phyloP scores from a whole-genome alignment of 2,113 vertebrate species.

The Motacilla alba region DNA sequence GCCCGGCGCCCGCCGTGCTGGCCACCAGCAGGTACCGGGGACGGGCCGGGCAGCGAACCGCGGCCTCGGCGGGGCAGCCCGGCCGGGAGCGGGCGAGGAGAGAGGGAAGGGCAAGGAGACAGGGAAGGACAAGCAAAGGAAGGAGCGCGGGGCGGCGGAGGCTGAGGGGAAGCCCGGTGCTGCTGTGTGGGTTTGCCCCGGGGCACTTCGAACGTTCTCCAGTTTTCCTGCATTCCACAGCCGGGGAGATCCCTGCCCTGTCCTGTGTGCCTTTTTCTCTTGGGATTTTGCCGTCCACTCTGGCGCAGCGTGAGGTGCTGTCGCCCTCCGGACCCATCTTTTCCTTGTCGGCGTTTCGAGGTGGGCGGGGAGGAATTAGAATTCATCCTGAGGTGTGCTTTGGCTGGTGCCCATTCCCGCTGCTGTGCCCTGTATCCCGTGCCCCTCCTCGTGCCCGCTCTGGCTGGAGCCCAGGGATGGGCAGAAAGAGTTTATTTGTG shows the following conservation, averaged over 20 bases:
- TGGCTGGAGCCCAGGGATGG: neutral
- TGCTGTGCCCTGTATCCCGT: accelerated
- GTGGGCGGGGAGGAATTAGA: neutral
- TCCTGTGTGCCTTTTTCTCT: neutral
- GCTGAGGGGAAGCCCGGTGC: neutral
- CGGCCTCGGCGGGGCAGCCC: neutral
- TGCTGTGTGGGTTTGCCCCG: neutral
- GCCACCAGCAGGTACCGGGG: slow-evolving; percentile 38
- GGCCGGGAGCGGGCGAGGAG: accelerated
- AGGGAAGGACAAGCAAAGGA: too few relatives aligned
- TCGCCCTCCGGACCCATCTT: neutral
- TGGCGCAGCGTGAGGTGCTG: accelerated
- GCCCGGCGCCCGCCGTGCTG: neutral
- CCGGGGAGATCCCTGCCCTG: accelerated
- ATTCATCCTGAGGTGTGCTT: accelerated
- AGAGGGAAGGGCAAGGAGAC: neutral
- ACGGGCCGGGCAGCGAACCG: too few relatives aligned
- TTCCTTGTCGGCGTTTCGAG: too few relatives aligned
- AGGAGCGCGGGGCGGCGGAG: neutral
- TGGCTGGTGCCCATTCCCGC: accelerated
- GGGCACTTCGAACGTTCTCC: accelerated
- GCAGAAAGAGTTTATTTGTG: neutral
- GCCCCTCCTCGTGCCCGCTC: accelerated
- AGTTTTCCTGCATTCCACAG: neutral
- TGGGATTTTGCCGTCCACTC: accelerated